Evolutionary conservation across 2,888 invertebrate genomes (phyloP).

Genomic region (Athripsodes cinereus): DNA sequence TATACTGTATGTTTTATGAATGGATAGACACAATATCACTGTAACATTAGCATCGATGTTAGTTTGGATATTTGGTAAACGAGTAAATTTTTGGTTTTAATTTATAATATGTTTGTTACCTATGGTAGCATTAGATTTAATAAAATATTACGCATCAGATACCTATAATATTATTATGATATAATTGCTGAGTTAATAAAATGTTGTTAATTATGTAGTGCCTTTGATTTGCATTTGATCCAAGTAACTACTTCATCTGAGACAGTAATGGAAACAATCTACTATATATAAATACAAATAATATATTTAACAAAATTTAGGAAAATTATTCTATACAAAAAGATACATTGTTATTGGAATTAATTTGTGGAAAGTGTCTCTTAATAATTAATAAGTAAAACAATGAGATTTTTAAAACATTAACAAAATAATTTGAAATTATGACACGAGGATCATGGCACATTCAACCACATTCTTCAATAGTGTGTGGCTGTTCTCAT

Average conservation of each 20-base stretch:
- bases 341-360: too few relatives aligned
- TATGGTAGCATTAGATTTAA: not conserved
- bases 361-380: too few relatives aligned
- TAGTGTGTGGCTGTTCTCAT: not conserved
- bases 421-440: not conserved
- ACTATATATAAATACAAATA: too few relatives aligned
- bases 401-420: not conserved
- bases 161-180: not conserved
- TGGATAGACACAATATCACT: not conserved
- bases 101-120: not conserved
- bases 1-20: too few relatives aligned
- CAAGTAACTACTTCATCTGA: too few relatives aligned
- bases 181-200: not conserved
- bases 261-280: too few relatives aligned
- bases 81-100: not conserved
- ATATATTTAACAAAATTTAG: too few relatives aligned
- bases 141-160: not conserved
- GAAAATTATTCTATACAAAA: too few relatives aligned
- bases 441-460: not conserved
- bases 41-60: not conserved
- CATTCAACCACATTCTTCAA: too few relatives aligned
- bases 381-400: too few relatives aligned
- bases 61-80: not conserved
- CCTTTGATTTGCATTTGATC: too few relatives aligned
- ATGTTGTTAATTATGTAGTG: not conserved